Evolutionary conservation across 2,797 vertebrate genomes (phyloP).

Genomic region (Neosilurus hyrtlii): DNA sequence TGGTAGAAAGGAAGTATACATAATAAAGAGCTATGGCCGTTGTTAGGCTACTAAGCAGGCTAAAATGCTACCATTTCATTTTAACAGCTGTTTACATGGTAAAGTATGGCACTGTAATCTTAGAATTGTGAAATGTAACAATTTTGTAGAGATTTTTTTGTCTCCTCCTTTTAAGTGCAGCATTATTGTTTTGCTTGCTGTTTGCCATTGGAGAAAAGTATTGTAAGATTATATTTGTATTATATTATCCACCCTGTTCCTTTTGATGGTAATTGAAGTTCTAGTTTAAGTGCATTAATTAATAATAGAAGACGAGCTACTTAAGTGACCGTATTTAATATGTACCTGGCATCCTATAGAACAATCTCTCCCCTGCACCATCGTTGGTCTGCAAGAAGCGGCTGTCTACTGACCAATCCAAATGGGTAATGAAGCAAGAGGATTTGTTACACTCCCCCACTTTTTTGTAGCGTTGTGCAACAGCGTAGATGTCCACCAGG

Average conservation of each 20-base stretch:
- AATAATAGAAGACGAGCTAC: neutral
- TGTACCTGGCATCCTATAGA: conserved; percentile 76
- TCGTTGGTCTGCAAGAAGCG: conserved; percentile 93
- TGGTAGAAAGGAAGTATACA: neutral
- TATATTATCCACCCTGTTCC: neutral
- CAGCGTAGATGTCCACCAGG: conserved; percentile 87
- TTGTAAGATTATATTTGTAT: neutral
- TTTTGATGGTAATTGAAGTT: neutral
- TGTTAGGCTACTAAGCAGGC: neutral
- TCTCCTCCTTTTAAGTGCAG: neutral
- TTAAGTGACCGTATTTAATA: too few relatives aligned
- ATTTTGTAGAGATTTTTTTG: neutral
- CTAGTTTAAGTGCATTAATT: neutral
- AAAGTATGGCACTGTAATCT: neutral
- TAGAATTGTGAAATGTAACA: neutral
- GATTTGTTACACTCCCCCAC: conserved; percentile 91
- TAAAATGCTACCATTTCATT: neutral
- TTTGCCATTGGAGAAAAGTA: neutral
- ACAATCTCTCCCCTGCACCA: conserved; percentile 84
- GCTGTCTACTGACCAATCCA: conserved; percentile 95
- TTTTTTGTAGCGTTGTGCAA: conserved; percentile 92
- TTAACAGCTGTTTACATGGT: neutral
- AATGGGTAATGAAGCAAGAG: conserved; percentile 89
- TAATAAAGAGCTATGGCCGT: neutral
- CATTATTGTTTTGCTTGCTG: neutral